Evolutionary conservation across 2,113 vertebrate species (phyloP).

Genomic region (Centrocercus urophasianus): DNA sequence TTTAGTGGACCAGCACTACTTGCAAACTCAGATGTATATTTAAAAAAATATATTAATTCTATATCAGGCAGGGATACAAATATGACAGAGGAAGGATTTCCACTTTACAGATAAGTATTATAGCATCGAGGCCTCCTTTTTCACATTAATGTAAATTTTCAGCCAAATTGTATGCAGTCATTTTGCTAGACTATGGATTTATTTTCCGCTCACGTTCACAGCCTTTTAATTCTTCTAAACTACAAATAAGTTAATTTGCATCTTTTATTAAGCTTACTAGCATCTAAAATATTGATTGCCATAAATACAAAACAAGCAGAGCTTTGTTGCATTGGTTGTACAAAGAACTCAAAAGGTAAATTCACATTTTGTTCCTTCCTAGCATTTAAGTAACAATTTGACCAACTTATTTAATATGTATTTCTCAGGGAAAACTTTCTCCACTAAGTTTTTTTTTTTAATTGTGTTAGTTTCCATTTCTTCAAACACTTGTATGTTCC

Average conservation of each 20-base stretch:
- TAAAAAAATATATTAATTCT: neutral
- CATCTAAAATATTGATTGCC: neutral
- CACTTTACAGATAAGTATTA: neutral
- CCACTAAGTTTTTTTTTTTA: neutral
- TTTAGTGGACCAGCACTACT: neutral
- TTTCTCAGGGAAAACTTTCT: neutral
- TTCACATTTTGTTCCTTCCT: neutral
- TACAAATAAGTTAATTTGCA: neutral
- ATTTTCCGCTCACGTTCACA: neutral
- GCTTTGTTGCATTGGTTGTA: neutral
- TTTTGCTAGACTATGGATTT: neutral
- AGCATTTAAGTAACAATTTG: neutral
- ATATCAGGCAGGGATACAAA: neutral
- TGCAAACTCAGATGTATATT: neutral
- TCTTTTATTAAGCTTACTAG: neutral
- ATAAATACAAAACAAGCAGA: neutral
- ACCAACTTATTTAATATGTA: neutral
- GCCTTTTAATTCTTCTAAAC: neutral
- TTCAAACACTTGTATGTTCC: neutral
- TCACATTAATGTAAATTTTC: neutral
- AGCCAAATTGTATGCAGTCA: neutral
- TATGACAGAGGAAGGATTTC: neutral
- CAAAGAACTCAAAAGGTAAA: neutral
- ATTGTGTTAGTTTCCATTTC: neutral
- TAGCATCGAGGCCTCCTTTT: neutral